Evolutionary conservation across 2,797 vertebrate genomes (phyloP).

Genomic region (Gymnocypris eckloni): DNA sequence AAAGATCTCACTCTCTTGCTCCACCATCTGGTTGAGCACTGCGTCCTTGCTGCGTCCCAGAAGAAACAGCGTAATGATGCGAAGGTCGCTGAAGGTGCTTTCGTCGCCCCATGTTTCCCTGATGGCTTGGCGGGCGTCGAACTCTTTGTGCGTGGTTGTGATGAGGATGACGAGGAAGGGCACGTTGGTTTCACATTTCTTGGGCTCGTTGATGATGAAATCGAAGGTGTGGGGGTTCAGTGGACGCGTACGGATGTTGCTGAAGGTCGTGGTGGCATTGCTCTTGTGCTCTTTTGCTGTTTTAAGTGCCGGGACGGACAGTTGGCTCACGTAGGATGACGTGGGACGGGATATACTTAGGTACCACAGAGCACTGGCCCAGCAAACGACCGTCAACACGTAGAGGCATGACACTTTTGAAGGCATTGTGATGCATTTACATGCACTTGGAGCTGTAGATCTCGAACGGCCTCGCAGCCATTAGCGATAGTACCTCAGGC

Average conservation of each 20-base stretch:
- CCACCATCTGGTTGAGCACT: conserved; percentile 90
- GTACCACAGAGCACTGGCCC: conserved; percentile 98
- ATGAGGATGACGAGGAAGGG: conserved; percentile 92
- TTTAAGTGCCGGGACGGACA: conserved; percentile 82
- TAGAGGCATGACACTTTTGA: conserved; percentile 98
- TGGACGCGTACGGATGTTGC: conserved; percentile 94
- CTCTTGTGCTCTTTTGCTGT: conserved; percentile 80
- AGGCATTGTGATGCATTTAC: conserved; percentile 90
- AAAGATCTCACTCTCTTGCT: conserved; percentile 94
- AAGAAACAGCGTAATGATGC: conserved; percentile 89
- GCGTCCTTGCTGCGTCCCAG: conserved; percentile 84
- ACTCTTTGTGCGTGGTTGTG: conserved; percentile 90
- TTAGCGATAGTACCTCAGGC: conserved; percentile 73
- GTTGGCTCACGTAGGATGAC: conserved; percentile 88
- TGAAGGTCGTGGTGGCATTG: conserved; percentile 83
- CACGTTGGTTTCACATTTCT: conserved; percentile 85
- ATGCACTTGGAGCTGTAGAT: conserved; percentile 77
- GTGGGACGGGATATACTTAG: conserved; percentile 92
- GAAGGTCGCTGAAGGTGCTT: conserved; percentile 90
- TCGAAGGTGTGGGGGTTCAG: conserved; percentile 94
- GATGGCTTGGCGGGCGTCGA: conserved; percentile 89
- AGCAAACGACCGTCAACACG: conserved; percentile 94
- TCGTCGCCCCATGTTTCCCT: conserved; percentile 97
- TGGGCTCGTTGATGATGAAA: conserved; percentile 94
- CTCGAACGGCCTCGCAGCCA: conserved; percentile 75